phyloP scores from a whole-genome alignment of 1,140 invertebrate genomes.

The Penaeus vannamei region DNA sequence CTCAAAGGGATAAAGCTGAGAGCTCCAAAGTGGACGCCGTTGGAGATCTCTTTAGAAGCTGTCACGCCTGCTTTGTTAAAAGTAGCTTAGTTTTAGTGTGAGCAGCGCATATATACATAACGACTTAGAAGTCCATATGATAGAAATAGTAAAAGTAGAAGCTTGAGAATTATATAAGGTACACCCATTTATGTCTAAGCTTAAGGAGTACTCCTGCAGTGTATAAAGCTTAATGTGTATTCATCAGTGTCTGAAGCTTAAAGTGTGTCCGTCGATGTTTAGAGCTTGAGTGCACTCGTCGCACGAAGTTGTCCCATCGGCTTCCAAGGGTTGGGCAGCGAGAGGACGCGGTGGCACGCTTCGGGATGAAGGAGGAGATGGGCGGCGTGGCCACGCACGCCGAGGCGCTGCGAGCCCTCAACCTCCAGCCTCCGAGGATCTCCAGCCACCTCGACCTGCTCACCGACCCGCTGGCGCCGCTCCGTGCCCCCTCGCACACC shows the following conservation, averaged over 20 bases:
- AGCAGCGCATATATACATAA: constrained; percentile 4
- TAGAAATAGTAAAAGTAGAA: neutral
- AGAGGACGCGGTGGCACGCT: neutral
- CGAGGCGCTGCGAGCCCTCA: constrained; percentile 52
- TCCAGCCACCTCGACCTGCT: constrained; percentile 56
- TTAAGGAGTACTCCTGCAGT: too few relatives aligned
- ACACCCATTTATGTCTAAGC: too few relatives aligned
- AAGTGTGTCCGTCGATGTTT: neutral
- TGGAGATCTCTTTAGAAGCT: constrained; percentile 20
- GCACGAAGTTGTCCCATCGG: too few relatives aligned
- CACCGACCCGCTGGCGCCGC: constrained; percentile 47
- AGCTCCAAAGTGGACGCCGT: neutral
- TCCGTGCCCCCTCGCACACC: constrained; percentile 30
- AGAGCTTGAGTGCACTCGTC: neutral
- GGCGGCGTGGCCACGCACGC: neutral
- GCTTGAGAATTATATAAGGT: constrained; percentile 26
- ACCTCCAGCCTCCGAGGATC: constrained; percentile 59
- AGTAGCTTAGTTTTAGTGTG: constrained; percentile 29
- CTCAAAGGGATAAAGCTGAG: too few relatives aligned
- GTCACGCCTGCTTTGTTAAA: constrained; percentile 50
- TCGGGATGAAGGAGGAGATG: constrained; percentile 41
- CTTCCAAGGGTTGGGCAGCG: neutral
- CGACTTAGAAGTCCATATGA: too few relatives aligned
- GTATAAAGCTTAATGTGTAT: too few relatives aligned
- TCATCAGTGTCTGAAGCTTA: too few relatives aligned